These are phyloP conservation scores for Phoxinus phoxinus DNA, from an alignment of 2,113 vertebrate species.

Conservation along the genomic window DNA sequence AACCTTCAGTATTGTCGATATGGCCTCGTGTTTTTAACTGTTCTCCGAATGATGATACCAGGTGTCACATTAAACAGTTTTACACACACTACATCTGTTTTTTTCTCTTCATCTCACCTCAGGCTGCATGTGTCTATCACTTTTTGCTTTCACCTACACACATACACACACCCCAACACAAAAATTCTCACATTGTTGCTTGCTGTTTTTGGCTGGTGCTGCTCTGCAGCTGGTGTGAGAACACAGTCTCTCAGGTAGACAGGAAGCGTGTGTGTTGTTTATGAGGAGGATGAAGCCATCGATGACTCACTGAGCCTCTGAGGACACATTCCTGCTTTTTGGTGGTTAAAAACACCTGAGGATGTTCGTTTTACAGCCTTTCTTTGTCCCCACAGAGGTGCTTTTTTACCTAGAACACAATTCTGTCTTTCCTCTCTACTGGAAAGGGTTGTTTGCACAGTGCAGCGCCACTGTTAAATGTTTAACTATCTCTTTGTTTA, in stretches of 20 bases:
- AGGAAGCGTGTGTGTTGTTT: constrained; percentile 35
- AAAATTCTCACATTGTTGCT: constrained; percentile 44
- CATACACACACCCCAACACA: constrained; percentile 43
- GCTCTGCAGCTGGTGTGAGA: constrained; percentile 52
- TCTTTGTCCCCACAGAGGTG: constrained; percentile 11
- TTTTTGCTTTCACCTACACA: constrained; percentile 44
- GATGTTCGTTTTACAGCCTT: constrained; percentile 17
- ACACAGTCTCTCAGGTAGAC: constrained; percentile 42
- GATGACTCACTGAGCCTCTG: constrained; percentile 33
- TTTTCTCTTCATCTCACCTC: constrained; percentile 20
- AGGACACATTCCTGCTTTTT: constrained; percentile 2
- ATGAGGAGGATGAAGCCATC: constrained; percentile 21
- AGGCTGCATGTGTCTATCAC: constrained; percentile 38
- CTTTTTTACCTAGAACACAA: constrained; percentile 10
- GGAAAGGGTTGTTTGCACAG: constrained; percentile 12
- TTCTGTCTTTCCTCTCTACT: background rate
- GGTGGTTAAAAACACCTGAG: constrained; percentile 17
- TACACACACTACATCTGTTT: constrained; percentile 38
- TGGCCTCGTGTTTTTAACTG: background rate
- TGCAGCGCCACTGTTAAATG: background rate
- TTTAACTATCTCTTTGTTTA: constrained; percentile 19
- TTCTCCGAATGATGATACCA: background rate
- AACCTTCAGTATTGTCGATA: background rate
- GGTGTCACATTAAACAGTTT: constrained; percentile 30
- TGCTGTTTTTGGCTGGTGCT: constrained; percentile 57